phyloP scores from a whole-genome alignment of 1,140 invertebrate genomes.

The Psix sp. region DNA sequence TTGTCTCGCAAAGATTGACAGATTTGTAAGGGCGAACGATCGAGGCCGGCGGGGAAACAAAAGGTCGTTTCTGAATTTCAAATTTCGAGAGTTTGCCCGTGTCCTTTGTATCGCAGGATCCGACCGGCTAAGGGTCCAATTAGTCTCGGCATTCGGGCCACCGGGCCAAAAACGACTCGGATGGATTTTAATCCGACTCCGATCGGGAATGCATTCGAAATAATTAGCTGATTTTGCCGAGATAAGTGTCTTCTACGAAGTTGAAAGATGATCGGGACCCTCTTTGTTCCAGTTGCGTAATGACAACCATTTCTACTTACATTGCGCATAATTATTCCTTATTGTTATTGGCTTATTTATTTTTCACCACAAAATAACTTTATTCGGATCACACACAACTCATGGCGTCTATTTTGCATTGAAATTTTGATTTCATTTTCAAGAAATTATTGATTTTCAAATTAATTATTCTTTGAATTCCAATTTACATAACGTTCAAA shows the following conservation, averaged over 20 bases:
- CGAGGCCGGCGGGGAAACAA: slow-evolving; percentile 64
- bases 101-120: slow-evolving; percentile 61
- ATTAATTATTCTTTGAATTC: no score
- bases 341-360: slow-evolving; percentile 36
- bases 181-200: slow-evolving; percentile 71
- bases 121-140: slow-evolving; percentile 73
- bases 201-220: slow-evolving; percentile 76
- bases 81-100: slow-evolving; percentile 62
- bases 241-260: slow-evolving; percentile 70
- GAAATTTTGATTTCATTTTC: no score
- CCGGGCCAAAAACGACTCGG: slow-evolving; percentile 68
- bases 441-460: no score
- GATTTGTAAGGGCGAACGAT: slow-evolving; percentile 68
- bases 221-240: slow-evolving; percentile 75
- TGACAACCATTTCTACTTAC: slow-evolving; percentile 48
- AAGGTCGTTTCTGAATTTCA: slow-evolving; percentile 75
- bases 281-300: slow-evolving; percentile 64
- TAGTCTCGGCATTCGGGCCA: slow-evolving; percentile 75
- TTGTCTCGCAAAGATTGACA: slow-evolving; percentile 75
- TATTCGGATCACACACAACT: not conserved
- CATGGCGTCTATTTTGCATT: not conserved
- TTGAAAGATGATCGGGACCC: slow-evolving; percentile 60
- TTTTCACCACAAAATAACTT: slow-evolving; percentile 8
- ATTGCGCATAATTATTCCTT: slow-evolving; percentile 50
- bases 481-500: no score